Base-by-base conservation (phyloP, 2,113 vertebrate genomes). In the Suricata suricatta region DNA sequence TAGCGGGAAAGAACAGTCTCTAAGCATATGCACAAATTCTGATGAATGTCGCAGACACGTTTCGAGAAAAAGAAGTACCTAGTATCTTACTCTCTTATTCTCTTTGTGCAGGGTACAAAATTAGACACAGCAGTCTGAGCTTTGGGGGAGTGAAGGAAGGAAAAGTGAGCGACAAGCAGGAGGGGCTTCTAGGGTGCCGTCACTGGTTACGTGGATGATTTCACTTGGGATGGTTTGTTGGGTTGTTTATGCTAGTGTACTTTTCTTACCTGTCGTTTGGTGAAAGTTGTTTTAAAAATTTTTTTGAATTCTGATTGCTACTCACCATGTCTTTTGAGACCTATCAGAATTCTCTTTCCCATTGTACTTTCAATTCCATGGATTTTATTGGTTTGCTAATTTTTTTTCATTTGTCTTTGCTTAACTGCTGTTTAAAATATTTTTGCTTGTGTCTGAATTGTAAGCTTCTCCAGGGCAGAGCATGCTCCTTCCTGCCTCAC, bases 221-320 rank as follows among this genome's bases (percentile, higher is more conserved):
- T 92, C 88, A 74, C 33, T 94, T 94, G 88, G 52, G 47, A 92
- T 8, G 88, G 31, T 66, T 88, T 29, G 50, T 89, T 71, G 64
- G 92, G 8, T 44, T 86, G 54, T 86, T 90, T 66, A 91, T 41
- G 6, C 52, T 68, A 77, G 13, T 79, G 17, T 9, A 19, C 23
- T 92, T 79, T 88, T 76, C 9, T 35, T 54, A 41, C 44, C 47
- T 66, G 44, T 12, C 81, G 50, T 93, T 77, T 16, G 4, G 10
- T 90, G 57, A 54, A 63, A 82, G 21, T n/a, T 74, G 21, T n/a
- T 81, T 21, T 27, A 25, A 92, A 50, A 74, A 0, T 7, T 50
- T 47, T 88, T 66, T 81, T 29, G 68, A 86, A 27, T 90, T 93
- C n/a, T 7, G 17, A 15, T 95, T 91, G 33, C 3, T 66, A 13